A percentile compares a stretch with the other conserved stretches of the same genome.
phyloP scores from a whole-genome alignment of 2,888 invertebrate species.

The Spilosoma lubricipeda region DNA sequence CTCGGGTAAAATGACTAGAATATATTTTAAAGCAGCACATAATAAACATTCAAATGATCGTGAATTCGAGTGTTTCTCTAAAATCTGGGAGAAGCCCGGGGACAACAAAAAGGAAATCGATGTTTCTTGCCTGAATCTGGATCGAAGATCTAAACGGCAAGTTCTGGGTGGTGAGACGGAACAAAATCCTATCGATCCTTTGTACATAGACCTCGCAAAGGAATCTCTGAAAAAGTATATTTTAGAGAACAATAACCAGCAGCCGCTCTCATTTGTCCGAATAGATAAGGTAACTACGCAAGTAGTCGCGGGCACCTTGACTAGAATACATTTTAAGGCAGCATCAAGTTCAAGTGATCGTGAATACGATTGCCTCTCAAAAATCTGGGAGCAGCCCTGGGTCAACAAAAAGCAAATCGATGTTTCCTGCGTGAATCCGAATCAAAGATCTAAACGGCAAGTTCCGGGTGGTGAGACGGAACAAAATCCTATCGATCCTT shows the following conservation, averaged over 20 bases:
- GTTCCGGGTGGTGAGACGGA: too few species aligned
- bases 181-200: slow-evolving; percentile 10
- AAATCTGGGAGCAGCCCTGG: too few species aligned
- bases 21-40: slow-evolving; percentile 40
- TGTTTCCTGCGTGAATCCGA: too few species aligned
- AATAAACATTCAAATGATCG: background rate
- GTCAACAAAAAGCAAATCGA: too few species aligned
- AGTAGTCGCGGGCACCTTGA: too few species aligned
- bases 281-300: too few species aligned
- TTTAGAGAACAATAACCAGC: background rate
- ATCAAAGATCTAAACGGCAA: too few species aligned
- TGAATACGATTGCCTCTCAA: too few species aligned
- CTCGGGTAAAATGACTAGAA: slow-evolving; percentile 34
- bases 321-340: too few species aligned
- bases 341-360: too few species aligned
- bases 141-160: background rate
- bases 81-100: slow-evolving; percentile 55
- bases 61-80: slow-evolving; percentile 49
- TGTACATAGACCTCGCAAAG: slow-evolving; percentile 41
- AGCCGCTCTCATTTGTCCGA: slow-evolving; percentile 26
- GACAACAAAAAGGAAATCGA: slow-evolving; percentile 37
- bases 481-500: too few species aligned
- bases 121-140: slow-evolving; percentile 17
- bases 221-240: slow-evolving; percentile 51
- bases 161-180: slow-evolving; percentile 6